Base-by-base conservation (phyloP, 2,888 invertebrate genomes). In the Epirrhoe tristata region DNA sequence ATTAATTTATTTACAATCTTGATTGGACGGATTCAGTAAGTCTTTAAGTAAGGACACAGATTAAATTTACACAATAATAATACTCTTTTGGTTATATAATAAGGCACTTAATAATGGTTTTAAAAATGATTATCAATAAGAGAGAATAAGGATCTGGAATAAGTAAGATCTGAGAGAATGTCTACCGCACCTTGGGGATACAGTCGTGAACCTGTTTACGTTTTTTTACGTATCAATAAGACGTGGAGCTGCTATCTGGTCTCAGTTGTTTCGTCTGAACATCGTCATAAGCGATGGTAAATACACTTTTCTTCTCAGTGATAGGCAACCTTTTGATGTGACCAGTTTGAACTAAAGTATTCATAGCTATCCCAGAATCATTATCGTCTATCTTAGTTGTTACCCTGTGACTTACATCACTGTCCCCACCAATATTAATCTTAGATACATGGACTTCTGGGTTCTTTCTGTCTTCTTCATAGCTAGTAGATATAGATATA, bases 281-380 rank as follows among this genome's bases (percentile, higher is more conserved):
- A 80, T 98, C 98, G 80, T 97, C 97, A 82, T 98, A 98, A 0
- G 98, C 98, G 74, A 98, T 98, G 6, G 98, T 98, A 81, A 98
- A 98, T 34, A 98, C 96, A 83, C 98, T 98, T 83, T 98, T 98
- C 91, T 98, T 98, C 80, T 98, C 98, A 5, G 96, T 95, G 69
- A 96, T 96, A 16, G 96, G 95, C 77, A 96, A 94, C 70, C 96
- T 92, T 70, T 95, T 94, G 7, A 95, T 94, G 78, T 95, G 94
- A 68, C 94, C 94, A 55, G 93, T 89, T 67, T 95, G 92, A 51
- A 86, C 86, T 68, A 92, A 82, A 0, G 95, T 94, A 58, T 96
- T 95, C 93, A 97, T 95, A 6, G 96, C 96, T 73, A 97, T 97
- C 0, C 96, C 97, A 0, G 97, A 96, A 82, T 97, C 97, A 79